A percentile compares a stretch with the other conserved stretches of the same genome.
These are phyloP conservation scores for Podargus strigoides DNA, from an alignment of 2,797 vertebrate genomes.

Conservation along the genomic window DNA sequence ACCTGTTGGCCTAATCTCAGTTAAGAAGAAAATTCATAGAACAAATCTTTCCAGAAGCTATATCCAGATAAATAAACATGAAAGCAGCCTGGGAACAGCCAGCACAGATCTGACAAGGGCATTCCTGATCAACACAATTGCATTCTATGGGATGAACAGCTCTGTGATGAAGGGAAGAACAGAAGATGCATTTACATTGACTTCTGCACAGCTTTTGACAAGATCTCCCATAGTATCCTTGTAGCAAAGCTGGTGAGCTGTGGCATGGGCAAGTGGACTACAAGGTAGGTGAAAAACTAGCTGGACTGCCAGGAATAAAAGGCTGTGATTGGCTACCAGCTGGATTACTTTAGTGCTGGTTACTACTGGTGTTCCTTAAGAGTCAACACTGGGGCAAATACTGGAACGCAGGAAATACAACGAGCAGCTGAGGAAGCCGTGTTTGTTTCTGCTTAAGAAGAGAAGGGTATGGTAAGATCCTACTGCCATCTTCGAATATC, in stretches of 20 bases:
- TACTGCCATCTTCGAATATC: not conserved
- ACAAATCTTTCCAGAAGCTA: not conserved
- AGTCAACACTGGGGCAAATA: not conserved
- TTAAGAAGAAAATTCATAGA: not conserved
- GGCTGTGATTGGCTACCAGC: not conserved
- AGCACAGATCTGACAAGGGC: not conserved
- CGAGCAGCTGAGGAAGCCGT: not conserved
- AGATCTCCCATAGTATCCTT: not conserved
- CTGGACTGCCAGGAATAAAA: not conserved
- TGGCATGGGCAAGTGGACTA: not conserved
- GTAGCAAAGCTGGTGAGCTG: not conserved
- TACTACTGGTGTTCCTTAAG: not conserved
- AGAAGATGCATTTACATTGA: not conserved
- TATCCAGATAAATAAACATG: not conserved
- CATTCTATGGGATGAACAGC: not conserved
- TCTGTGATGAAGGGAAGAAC: not conserved
- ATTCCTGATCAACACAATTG: not conserved
- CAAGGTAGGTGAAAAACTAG: not conserved
- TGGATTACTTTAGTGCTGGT: not conserved
- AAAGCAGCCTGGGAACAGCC: not conserved
- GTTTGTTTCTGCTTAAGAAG: not conserved
- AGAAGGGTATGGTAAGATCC: not conserved
- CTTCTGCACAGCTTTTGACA: not conserved
- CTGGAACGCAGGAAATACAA: not conserved
- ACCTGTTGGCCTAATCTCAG: not conserved